Evolutionary conservation across 1,140 invertebrate genomes (phyloP).

Genomic region (Drosophila sucinea): DNA sequence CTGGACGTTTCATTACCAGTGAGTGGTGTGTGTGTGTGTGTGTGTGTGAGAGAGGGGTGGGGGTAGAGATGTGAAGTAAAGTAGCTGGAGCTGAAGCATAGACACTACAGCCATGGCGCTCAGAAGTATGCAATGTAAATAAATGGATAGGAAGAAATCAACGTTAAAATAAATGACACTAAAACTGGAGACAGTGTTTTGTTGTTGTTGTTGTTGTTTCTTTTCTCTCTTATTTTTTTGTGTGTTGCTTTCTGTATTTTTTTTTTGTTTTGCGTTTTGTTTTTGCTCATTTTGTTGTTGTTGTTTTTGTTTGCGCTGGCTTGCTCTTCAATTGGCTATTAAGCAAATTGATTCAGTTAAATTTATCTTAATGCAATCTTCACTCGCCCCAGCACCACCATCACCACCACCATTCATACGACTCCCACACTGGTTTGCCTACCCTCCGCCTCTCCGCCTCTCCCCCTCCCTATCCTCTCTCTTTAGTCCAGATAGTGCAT

Average conservation of each 20-base stretch:
- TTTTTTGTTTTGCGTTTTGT: constrained; percentile 38
- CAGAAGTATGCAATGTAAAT: constrained; percentile 78
- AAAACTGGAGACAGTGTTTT: constrained; percentile 76
- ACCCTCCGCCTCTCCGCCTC: background rate
- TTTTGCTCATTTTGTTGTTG: constrained; percentile 36
- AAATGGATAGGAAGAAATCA: constrained; percentile 81
- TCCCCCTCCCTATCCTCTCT: background rate
- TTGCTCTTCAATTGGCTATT: constrained; percentile 82
- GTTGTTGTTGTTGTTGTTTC: constrained; percentile 46
- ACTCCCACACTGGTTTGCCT: background rate
- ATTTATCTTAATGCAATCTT: constrained; percentile 83
- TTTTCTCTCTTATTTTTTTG: constrained; percentile 21
- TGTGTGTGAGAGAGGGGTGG: background rate
- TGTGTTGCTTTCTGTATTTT: constrained; percentile 25
- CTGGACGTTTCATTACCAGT: constrained; percentile 77
- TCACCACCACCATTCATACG: background rate
- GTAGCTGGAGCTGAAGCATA: background rate
- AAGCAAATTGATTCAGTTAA: constrained; percentile 83
- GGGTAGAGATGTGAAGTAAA: constrained; percentile 10
- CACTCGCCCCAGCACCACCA: constrained; percentile 50
- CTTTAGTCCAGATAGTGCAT: constrained; percentile 66
- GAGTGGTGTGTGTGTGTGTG: background rate
- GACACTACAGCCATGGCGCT: constrained; percentile 43
- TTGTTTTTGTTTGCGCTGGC: constrained; percentile 54
- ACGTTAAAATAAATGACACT: constrained; percentile 82